Percentiles rank a stretch among this genome's conserved stretches.
These are phyloP conservation scores for Aphelinus atriplicis DNA, from an alignment of 1,140 invertebrate species.

Conservation along the genomic window DNA sequence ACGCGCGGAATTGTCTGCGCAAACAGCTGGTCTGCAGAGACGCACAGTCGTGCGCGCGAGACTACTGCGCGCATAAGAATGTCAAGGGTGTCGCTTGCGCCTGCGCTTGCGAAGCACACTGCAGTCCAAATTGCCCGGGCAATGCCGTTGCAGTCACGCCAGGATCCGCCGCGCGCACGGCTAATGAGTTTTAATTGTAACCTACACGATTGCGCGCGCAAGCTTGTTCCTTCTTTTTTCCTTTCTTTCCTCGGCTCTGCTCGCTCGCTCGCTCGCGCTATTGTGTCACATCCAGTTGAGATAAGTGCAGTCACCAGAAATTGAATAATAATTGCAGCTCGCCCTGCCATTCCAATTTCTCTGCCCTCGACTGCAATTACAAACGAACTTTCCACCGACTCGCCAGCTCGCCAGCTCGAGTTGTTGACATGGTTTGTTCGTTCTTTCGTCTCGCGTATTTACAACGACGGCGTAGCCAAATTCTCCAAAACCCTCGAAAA, in stretches of 20 bases:
- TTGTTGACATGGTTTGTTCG: too few species aligned
- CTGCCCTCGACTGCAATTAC: too few species aligned
- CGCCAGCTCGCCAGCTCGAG: too few species aligned
- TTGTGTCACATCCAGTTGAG: conserved; percentile 57
- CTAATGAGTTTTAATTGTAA: conserved; percentile 63
- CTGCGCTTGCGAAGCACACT: conserved; percentile 27
- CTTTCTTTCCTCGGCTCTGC: conserved; percentile 35
- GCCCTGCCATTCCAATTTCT: background rate
- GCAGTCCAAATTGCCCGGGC: conserved; percentile 48
- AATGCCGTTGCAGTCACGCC: conserved; percentile 49
- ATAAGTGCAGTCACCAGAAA: conserved; percentile 60
- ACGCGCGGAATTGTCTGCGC: too few species aligned
- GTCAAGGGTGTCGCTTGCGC: conserved; percentile 57
- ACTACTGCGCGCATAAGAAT: conserved; percentile 48
- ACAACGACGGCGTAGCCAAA: too few species aligned
- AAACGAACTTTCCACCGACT: too few species aligned
- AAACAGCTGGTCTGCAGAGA: too few species aligned
- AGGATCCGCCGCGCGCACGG: conserved; percentile 41
- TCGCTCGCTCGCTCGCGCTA: conserved; percentile 40
- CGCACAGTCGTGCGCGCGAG: too few species aligned
- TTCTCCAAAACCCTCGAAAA: too few species aligned
- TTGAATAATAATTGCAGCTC: conserved; percentile 59
- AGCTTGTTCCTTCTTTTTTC: conserved; percentile 12
- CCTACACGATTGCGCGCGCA: conserved; percentile 44
- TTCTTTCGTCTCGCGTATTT: too few species aligned